Base-by-base conservation (phyloP, 2,888 invertebrate species). In the Drosophila picticornis region DNA sequence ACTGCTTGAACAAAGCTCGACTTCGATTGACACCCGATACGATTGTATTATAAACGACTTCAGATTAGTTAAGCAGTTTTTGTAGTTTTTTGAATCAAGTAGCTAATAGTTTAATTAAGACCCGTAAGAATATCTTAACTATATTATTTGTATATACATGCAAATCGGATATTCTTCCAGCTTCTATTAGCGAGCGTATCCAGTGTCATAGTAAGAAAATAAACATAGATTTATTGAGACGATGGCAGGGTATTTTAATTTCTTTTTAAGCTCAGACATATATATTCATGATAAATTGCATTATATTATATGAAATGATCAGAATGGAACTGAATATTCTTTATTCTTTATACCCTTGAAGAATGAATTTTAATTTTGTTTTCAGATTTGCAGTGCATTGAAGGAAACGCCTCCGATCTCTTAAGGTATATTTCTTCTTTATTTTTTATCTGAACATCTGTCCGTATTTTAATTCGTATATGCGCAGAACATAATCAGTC, bases 401-500 rank as follows among this genome's bases (percentile, higher is more conserved):
- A 10, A 32, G 32, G 32, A 10, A 32, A 32, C 2, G 4, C 10
- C 32, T 32, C 10, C 32, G 32, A 10, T 10, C 32, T 32, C 32
- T 10, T 0, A 11, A 32, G 0, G 10, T 0, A 31, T 31, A 31
- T 2, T 10, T 29, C 0, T 0, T 7, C 0, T 7, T 7, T 29
- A n/a, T 29, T 29, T 29, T 29, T 7, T 7, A 7, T 34, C 34
- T 13, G 34, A 34, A 0, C 32, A 32, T 3, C 32, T 32, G 9
- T 34, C n/a, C n/a, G n/a, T n/a, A n/a, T n/a, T n/a, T n/a, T n/a
- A n/a, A n/a, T n/a, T n/a, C n/a, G n/a, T 34, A 34, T 34, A 34
- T 34, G 11, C 4, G 32, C 34, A 13, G 5, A 13, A 34, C 13
- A 13, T 34, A 6, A 36, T 36, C 7, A 36, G 6, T 36, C 16